Base-by-base conservation (phyloP, 2,797 vertebrate species). In the Neosilurus hyrtlii region DNA sequence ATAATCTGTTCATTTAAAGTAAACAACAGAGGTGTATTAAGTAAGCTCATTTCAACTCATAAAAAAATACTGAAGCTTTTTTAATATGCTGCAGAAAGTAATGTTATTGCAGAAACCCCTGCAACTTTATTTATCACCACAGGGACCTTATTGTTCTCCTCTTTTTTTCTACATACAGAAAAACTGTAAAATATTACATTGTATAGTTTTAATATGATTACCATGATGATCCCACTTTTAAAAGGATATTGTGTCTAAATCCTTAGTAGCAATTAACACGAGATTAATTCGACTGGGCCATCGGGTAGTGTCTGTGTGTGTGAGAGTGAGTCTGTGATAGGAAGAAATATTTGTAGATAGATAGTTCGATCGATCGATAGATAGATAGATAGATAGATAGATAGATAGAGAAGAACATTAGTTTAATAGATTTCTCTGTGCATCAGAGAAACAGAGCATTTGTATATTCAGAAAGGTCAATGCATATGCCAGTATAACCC, bases 181-280 rank as follows among this genome's bases (percentile, higher is more conserved):
- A 49, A 43, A 8, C 24, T 72, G 49, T 52, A 57, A 7, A 37
- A 57, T 57, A 57, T 57, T 74, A 16, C 18, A 37, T 37, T 57
- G 72, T 54, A 22, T 22, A 75, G 54, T 35, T 75, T 37, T 75
- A 37, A 75, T 35, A 59, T 59, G 56, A 75, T 59, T 57, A 35
- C 54, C 24, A 35, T 7, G 18, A 74, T 22, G 26, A 74, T 57
- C 18, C 26, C n/a, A 52, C 30, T 22, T 74, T 74, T 20, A 74
- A 74, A 74, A 74, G 22, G 26, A 52, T 24, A 72, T 72, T 26
- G 24, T 56, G 18, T 30, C 24, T 72, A 26, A 26, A 57, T 6
- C 9, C 26, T 73, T 73, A 74, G 72, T 30, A 35, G 72, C 52
- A 74, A 74, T 74, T 74, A 74, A 57, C 72, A 74, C 26, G 57